A percentile compares a stretch with the other conserved stretches of the same genome.
Conservation (phyloP, 2,797 vertebrate species). For the Otus scops region DNA sequence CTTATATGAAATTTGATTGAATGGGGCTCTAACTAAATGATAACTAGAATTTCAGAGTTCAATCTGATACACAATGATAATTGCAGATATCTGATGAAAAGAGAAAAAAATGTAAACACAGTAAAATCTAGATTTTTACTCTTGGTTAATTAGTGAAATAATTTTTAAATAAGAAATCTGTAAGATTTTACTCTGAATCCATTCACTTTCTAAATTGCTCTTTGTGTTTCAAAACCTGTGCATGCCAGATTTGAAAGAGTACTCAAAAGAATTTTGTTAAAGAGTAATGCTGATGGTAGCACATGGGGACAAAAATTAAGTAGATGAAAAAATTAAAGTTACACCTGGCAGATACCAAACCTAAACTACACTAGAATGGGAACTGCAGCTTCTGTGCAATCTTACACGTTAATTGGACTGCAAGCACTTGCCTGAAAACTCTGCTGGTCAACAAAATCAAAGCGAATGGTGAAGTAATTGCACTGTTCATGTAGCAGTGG, state of each 20-base stretch:
- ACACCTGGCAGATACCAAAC: not conserved
- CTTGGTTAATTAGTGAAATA: not conserved
- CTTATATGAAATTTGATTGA: not conserved
- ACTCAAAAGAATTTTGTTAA: not conserved
- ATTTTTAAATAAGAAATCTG: not conserved
- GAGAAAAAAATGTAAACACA: not conserved
- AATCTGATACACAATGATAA: not conserved
- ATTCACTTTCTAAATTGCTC: not conserved
- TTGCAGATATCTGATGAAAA: not conserved
- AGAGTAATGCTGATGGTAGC: not conserved
- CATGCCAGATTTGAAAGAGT: not conserved
- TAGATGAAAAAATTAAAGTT: not conserved
- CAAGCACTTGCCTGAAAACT: not conserved
- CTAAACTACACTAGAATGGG: not conserved
- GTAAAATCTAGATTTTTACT: not conserved
- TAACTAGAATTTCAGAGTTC: not conserved
- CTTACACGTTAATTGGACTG: not conserved
- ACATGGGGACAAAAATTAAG: not conserved
- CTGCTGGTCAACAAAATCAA: constrained; percentile 46
- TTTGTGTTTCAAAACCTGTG: too few species aligned
- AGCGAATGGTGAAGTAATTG: not conserved
- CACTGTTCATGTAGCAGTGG: not conserved
- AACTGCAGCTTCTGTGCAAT: not conserved
- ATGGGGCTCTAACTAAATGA: not conserved
- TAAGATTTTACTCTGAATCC: not conserved